Percentiles rank a stretch among this genome's conserved stretches.
Conservation (phyloP, 2,797 vertebrate genomes). For the Choloepus didactylus region DNA sequence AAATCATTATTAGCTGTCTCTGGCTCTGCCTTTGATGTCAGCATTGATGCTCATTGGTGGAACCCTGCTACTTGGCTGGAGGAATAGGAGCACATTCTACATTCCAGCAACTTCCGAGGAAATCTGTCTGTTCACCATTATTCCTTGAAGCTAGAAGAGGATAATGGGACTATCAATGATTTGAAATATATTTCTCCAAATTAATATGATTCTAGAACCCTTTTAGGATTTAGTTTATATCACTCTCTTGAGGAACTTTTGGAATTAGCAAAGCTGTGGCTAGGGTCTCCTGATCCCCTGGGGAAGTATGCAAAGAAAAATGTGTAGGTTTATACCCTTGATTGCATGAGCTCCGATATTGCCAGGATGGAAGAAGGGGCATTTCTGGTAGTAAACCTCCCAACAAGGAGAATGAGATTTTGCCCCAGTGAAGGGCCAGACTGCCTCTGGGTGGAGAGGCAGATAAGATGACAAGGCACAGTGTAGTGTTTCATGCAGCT, state of each 20-base stretch:
- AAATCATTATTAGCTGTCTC: not conserved
- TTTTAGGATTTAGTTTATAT: not conserved
- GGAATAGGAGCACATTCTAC: accelerated
- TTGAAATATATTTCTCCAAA: not conserved
- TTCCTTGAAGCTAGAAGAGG: not conserved
- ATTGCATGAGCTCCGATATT: not conserved
- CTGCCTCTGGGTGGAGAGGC: not conserved
- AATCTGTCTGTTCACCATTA: not conserved
- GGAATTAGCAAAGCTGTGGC: not conserved
- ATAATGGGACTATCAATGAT: not conserved
- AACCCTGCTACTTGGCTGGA: not conserved
- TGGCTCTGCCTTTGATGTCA: not conserved
- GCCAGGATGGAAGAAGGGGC: not conserved
- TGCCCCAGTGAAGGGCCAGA: not conserved
- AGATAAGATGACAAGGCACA: not conserved
- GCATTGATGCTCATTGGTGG: not conserved
- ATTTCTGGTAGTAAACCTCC: not conserved
- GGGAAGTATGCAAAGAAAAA: not conserved
- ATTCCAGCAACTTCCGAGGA: not conserved
- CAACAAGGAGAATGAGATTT: not conserved
- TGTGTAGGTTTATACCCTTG: not conserved
- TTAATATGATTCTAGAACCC: not conserved
- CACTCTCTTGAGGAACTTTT: not conserved
- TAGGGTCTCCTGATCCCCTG: not conserved
- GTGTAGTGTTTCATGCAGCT: not conserved